A percentile compares a stretch with the other conserved stretches of the same genome.
Conservation (phyloP, 2,888 invertebrate species). For the Cremastinae sp. region DNA sequence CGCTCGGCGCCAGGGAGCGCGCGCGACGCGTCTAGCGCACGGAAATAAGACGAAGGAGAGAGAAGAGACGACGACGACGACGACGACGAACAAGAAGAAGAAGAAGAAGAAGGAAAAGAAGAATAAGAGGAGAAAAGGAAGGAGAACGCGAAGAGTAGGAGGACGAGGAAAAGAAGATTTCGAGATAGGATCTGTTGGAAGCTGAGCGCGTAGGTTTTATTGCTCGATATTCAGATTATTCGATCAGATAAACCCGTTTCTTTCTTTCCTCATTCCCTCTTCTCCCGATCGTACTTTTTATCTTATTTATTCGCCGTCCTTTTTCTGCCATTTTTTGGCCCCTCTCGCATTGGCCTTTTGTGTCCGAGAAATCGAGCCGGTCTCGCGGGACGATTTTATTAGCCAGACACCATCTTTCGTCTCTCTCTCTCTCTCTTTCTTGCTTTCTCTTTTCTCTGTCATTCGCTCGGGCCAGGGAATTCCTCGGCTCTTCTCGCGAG, state of each 20-base stretch:
- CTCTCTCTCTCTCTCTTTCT: slow-evolving; percentile 17
- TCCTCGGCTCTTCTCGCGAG: slow-evolving; percentile 56
- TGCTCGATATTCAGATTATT: slow-evolving; percentile 79
- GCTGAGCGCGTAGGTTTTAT: slow-evolving; percentile 73
- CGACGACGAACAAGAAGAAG: slow-evolving; percentile 44
- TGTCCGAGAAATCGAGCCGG: slow-evolving; percentile 62
- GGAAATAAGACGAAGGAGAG: slow-evolving; percentile 35
- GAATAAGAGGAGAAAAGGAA: slow-evolving; percentile 41
- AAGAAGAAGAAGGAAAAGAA: slow-evolving; percentile 42
- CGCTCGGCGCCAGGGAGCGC: slow-evolving; percentile 58
- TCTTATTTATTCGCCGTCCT: slow-evolving; percentile 15
- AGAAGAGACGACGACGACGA: slow-evolving; percentile 25
- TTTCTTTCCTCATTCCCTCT: slow-evolving; percentile 55
- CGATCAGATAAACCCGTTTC: slow-evolving; percentile 75
- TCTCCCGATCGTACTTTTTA: slow-evolving; percentile 32
- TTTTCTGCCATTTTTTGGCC: slow-evolving; percentile 29
- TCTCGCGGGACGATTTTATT: slow-evolving; percentile 64
- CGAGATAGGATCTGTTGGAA: slow-evolving; percentile 74
- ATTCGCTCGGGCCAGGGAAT: slow-evolving; percentile 44
- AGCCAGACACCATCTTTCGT: slow-evolving; percentile 58
- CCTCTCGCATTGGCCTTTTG: slow-evolving; percentile 42
- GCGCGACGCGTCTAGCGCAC: slow-evolving; percentile 58
- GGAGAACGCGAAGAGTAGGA: slow-evolving; percentile 43
- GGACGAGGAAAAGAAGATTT: slow-evolving; percentile 57
- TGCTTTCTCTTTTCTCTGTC: slow-evolving; percentile 15